Base-by-base conservation (phyloP, 2,797 vertebrate species). In the Pteronotus mesoamericanus region DNA sequence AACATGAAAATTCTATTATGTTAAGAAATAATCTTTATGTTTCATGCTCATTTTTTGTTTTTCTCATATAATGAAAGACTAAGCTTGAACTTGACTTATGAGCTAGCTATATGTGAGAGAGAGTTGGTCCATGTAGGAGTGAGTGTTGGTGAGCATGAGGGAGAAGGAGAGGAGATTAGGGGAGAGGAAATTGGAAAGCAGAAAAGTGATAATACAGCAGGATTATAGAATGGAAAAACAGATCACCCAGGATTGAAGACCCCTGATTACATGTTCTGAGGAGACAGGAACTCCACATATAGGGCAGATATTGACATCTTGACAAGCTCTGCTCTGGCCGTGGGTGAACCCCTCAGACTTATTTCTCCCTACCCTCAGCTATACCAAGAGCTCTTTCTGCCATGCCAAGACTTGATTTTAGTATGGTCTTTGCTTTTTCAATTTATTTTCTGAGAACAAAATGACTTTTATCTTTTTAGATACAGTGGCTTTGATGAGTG, bases 31-130 rank as follows among this genome's bases (percentile, higher is more conserved):
- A 61, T 19, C 19, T 84, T 79, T 66, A 34, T 48, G 19, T 72
- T 90, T 85, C 34, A 61, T 26, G 68, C 34, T 84, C 0, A 0
- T 5, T 69, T 95, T 94, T 79, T 37, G 6, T 21, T 72, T 94
- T 71, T 86, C 71, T 95, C 34, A n/a, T 61, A 29, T 42, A 72
- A 88, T 39, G 37, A 91, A 91, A 89, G 37, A 79, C 24, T 68
- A 18, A 94, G 39, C 44, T 91, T 82, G 77, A 94, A 48, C 92
- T 71, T 91, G 44, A 82, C 32, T 96, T 79, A 21, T 37, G 77
- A 32, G 19, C 26, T 34, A 32, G 19, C 26, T 34, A 12, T 39
- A 7, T 68, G 57, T 64, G 44, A 57, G 64, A 80, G 22, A 48
- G 24, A 32, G 19, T 46, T 6, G 39, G 22, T 69, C 16, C 48